Percentiles rank a stretch among this genome's conserved stretches.
Evolutionary conservation across 2,888 invertebrate species (phyloP).

Genomic region (Dastarcus helophoroides): DNA sequence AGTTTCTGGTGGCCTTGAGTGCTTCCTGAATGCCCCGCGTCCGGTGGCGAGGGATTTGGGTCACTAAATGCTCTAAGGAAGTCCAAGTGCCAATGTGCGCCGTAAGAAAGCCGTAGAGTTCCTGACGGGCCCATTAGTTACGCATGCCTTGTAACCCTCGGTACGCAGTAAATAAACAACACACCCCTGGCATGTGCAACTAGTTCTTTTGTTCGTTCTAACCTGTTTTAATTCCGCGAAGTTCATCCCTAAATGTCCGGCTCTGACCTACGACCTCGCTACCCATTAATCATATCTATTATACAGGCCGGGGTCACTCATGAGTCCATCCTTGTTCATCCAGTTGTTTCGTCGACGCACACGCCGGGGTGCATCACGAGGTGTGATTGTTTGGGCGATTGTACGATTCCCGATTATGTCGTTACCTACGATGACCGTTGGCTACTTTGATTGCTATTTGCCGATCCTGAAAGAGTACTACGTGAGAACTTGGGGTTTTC

Average conservation of each 20-base stretch:
- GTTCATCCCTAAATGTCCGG: constrained; percentile 36
- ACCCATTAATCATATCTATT: constrained; percentile 41
- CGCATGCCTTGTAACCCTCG: constrained; percentile 26
- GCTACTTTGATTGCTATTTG: constrained; percentile 28
- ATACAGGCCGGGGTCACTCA: constrained; percentile 31
- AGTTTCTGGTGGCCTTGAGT: too few species aligned
- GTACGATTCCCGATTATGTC: constrained; percentile 36
- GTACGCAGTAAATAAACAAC: constrained; percentile 32
- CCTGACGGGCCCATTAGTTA: constrained; percentile 25
- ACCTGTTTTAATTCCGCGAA: constrained; percentile 33
- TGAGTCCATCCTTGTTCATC: constrained; percentile 20
- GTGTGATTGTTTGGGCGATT: constrained; percentile 18
- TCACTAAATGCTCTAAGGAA: too few species aligned
- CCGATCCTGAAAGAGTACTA: constrained; percentile 27
- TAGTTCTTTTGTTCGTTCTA: constrained; percentile 25
- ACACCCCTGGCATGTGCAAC: constrained; percentile 29
- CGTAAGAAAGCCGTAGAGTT: constrained; percentile 10
- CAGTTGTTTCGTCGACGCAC: constrained; percentile 13
- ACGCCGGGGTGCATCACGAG: constrained; percentile 4
- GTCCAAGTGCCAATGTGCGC: too few species aligned
- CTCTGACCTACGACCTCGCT: constrained; percentile 36
- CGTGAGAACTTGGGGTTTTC: constrained; percentile 33
- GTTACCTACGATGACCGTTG: constrained; percentile 38
- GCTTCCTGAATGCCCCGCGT: too few species aligned
- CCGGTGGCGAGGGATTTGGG: too few species aligned